A percentile compares a stretch with the other conserved stretches of the same genome.
phyloP scores from a whole-genome alignment of 2,113 vertebrate species.

The Chascanopsetta lugubris region DNA sequence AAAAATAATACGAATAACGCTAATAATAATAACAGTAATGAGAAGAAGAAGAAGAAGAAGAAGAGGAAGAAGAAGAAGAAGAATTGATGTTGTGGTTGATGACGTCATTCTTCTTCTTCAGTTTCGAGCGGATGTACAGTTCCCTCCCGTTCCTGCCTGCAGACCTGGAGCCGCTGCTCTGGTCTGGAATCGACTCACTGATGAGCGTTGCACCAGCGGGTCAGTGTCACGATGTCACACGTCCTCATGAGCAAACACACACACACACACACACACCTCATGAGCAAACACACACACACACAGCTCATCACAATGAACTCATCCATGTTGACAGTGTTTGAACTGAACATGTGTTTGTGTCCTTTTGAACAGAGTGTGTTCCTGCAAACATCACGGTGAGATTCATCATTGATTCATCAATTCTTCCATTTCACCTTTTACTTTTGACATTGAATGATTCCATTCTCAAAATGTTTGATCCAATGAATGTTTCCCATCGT shows the following conservation, averaged over 20 bases:
- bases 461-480: neutral
- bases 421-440: neutral
- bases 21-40: too few species aligned
- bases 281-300: neutral
- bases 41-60: too few species aligned
- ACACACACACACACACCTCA: neutral
- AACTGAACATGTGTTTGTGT: neutral
- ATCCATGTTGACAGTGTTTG: neutral
- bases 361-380: conserved; percentile 61
- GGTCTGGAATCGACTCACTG: conserved; percentile 46
- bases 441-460: neutral
- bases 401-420: neutral
- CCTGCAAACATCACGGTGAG: conserved; percentile 57
- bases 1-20: too few species aligned
- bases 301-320: too few species aligned
- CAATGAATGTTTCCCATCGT: neutral
- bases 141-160: conserved; percentile 24
- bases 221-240: conserved; percentile 28
- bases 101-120: conserved; percentile 17
- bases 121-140: conserved; percentile 55
- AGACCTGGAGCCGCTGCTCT: conserved; percentile 45
- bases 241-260: neutral
- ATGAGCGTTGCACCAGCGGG: conserved; percentile 53
- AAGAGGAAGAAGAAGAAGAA: too few species aligned
- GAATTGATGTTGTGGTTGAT: too few species aligned